These are phyloP conservation scores for Metridium senile DNA, from an alignment of 92 coral and sea anemone genomes.

Conservation along the genomic window DNA sequence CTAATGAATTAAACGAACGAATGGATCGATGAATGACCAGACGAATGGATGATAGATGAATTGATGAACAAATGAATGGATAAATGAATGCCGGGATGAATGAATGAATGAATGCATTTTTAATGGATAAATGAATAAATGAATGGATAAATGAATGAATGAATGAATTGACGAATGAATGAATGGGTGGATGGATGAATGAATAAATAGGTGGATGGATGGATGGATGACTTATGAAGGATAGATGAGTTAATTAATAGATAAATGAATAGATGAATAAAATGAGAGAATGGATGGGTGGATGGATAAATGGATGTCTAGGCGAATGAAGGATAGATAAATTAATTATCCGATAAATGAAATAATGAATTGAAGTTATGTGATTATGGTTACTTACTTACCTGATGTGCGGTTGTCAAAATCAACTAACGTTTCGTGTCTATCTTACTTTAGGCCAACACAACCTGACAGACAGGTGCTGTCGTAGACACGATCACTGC, in stretches of 20 bases:
- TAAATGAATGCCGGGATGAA: neutral
- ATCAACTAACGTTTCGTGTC: neutral
- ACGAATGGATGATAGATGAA: neutral
- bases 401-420: too few species aligned
- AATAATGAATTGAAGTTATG: neutral
- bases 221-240: neutral
- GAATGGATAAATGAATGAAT: neutral
- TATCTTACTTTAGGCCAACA: conserved; percentile 12
- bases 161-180: neutral
- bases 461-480: conserved; percentile 26
- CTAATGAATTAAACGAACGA: neutral
- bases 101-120: neutral
- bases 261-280: neutral
- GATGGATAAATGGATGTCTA: neutral
- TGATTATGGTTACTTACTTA: too few species aligned
- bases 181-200: neutral
- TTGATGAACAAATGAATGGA: neutral
- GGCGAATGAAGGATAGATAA: neutral
- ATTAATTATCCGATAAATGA: neutral
- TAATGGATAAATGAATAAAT: neutral
- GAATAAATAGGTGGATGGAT: neutral
- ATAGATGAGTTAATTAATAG: neutral
- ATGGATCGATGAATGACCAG: neutral
- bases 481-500: conserved; percentile 40
- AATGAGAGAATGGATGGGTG: neutral